Base-by-base conservation (phyloP, 1,140 invertebrate genomes). In the Zaprionus taronus region DNA sequence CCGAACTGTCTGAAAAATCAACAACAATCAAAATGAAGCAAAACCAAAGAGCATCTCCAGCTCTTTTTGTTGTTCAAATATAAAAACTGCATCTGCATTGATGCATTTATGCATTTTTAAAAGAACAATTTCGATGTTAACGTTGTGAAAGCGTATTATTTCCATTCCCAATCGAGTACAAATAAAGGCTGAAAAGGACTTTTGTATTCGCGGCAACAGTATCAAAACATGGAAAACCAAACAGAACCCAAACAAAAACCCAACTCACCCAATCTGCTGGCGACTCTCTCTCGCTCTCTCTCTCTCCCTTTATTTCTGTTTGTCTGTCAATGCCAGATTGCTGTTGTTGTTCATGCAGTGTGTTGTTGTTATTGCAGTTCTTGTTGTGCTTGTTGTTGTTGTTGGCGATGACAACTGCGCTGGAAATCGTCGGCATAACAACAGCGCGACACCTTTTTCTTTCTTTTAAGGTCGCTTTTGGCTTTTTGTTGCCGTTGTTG, bases 381-480 rank as follows among this genome's bases (percentile, higher is more conserved):
- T 20, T 62, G 20, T 56, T 69, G 44, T 14, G 44, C 62, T 31
- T 38, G 63, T 20, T 62, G 20, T 47, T 69, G 44, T 17, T 55
- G 70, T 31, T 53, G 63, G 7, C 36, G 38, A 28, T 57, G 61
- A 41, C 65, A 70, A 56, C 51, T 58, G 53, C 44, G 55, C 53
- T 71, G 62, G 56, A 72, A 69, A 61, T 77, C 36, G 61, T 65
- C 62, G 69, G 41, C 68, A 71, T 65, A 72, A 77, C 61, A 76
- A 76, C 68, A 67, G 41, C 28, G 56, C 44, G 41, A 63, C 31
- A 70, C 60, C 62, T 71, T 74, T 64, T 71, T 26, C 24, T 36
- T 70, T 66, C 58, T 70, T 61, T 79, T 70, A 72, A 75, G 76
- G 55, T 70, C 66, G 72, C 65, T 76, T 55, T 75, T 55, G 34